Evolutionary conservation across 2,113 vertebrate species (phyloP).

Genomic region (Aix galericulata): DNA sequence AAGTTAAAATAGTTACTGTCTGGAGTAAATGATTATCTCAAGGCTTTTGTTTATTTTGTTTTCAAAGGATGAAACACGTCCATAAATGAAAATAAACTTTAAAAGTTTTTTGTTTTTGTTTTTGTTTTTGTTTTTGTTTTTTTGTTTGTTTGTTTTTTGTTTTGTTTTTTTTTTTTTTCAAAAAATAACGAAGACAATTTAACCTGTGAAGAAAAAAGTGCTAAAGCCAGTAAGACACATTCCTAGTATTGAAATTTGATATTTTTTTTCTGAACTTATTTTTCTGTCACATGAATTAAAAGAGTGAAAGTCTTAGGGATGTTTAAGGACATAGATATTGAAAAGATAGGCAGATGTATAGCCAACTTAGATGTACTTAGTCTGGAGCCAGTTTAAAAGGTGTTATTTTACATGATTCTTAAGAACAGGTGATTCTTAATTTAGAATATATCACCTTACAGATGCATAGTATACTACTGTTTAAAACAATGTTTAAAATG

Average conservation of each 20-base stretch:
- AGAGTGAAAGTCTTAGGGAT: neutral
- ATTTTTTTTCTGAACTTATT: neutral
- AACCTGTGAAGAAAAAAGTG: neutral
- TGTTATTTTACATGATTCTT: neutral
- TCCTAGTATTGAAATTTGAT: neutral
- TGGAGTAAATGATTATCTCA: neutral
- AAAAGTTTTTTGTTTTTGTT: too few relatives aligned
- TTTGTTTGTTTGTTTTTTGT: too few relatives aligned
- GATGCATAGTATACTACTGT: neutral
- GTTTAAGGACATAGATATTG: neutral
- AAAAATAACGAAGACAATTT: neutral
- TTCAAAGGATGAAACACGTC: neutral
- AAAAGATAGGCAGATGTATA: neutral
- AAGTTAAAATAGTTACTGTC: neutral
- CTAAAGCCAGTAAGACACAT: neutral
- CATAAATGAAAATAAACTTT: neutral
- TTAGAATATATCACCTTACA: neutral
- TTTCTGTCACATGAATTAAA: neutral
- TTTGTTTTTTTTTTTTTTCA: neutral
- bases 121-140: too few relatives aligned
- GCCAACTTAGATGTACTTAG: neutral
- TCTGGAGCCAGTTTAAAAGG: neutral
- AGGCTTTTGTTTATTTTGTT: neutral
- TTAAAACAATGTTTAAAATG: neutral
- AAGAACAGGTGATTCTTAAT: too few relatives aligned